Evolutionary conservation across 2,113 vertebrate species (phyloP).

Genomic region (Donacobius atricapilla): DNA sequence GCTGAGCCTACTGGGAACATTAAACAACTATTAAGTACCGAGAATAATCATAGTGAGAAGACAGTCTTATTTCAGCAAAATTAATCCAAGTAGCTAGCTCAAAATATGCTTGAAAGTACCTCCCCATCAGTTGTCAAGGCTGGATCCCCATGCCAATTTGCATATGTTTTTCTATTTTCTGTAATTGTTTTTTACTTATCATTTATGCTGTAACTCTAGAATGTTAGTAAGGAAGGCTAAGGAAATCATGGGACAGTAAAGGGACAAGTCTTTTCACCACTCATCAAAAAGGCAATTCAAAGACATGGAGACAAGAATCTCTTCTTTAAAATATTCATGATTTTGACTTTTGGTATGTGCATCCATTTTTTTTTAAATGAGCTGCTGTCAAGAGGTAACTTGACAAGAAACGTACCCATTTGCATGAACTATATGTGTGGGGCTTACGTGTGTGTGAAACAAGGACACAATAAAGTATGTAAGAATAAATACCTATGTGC

Average conservation of each 20-base stretch:
- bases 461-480: neutral
- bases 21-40: conserved; percentile 13
- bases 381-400: neutral
- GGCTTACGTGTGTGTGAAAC: neutral
- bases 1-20: conserved; percentile 22
- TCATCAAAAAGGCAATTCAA: neutral
- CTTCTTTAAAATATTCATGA: neutral
- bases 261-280: neutral
- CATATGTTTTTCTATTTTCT: neutral
- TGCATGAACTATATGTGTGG: neutral
- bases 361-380: neutral
- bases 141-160: neutral
- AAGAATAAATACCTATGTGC: neutral
- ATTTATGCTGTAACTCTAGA: neutral
- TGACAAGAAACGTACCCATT: neutral
- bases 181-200: neutral
- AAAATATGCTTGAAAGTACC: conserved; percentile 18
- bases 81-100: conserved; percentile 20
- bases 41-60: conserved; percentile 25
- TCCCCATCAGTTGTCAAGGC: neutral
- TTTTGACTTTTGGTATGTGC: neutral
- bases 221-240: neutral
- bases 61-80: conserved; percentile 16
- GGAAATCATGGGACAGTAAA: neutral
- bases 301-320: neutral